These are phyloP conservation scores for Asteroscopus sphinx DNA, from an alignment of 2,888 invertebrate genomes.

Conservation along the genomic window DNA sequence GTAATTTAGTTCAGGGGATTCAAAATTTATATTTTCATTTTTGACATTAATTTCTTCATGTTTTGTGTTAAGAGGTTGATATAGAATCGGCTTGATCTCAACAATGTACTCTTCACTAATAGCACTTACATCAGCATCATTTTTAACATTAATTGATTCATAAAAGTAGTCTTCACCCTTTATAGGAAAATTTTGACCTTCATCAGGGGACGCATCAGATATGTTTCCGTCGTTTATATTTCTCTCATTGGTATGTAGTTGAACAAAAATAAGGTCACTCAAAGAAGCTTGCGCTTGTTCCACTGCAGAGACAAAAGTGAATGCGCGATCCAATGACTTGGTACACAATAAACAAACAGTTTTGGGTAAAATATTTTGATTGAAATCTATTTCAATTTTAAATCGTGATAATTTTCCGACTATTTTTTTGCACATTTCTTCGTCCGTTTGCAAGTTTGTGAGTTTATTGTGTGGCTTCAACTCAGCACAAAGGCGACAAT, in stretches of 20 bases:
- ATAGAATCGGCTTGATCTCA: no score
- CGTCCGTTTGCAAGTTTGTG: constrained; percentile 60
- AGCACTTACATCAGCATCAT: no score
- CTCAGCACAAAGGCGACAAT: constrained; percentile 73
- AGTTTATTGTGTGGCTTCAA: constrained; percentile 65
- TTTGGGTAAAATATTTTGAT: constrained; percentile 63
- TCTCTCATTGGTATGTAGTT: constrained; percentile 60
- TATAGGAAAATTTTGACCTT: constrained; percentile 1
- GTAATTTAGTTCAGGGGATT: neutral
- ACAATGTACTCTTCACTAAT: no score
- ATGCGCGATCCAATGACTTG: constrained; percentile 66
- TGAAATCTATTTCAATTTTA: constrained; percentile 64
- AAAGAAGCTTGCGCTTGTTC: constrained; percentile 72
- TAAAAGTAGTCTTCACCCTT: no score
- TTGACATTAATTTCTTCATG: neutral
- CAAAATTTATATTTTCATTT: neutral
- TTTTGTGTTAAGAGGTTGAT: no score
- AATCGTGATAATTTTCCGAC: constrained; percentile 66
- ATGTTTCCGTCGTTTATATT: constrained; percentile 43
- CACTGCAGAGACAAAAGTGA: constrained; percentile 68
- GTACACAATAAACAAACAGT: constrained; percentile 75
- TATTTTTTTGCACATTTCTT: constrained; percentile 58
- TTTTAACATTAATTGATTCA: no score
- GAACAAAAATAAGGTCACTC: constrained; percentile 51
- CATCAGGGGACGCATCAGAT: constrained; percentile 11